Evolutionary conservation across 2,113 vertebrate species (phyloP), one percentile per base, ranked within the genome.

Genomic region (Cervus canadensis): DNA sequence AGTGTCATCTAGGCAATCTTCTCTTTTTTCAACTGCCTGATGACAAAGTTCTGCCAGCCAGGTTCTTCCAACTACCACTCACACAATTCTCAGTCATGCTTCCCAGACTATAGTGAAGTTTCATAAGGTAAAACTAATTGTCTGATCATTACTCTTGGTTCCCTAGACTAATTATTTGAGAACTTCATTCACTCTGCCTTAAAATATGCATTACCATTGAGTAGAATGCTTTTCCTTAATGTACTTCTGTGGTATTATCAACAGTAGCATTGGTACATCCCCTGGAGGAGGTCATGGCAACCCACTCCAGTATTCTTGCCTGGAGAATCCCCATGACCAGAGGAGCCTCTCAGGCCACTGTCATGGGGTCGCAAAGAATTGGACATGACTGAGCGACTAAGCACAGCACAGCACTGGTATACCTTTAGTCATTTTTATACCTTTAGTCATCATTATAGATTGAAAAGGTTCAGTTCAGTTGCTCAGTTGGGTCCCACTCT

Each of bases 401-500:
- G 64, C 33, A 21, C n/a, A 71, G 64, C 62, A 64, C 64, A 71
- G 64, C n/a, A 71, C 0, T 71, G 64, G 64, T 36, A 36, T 81
- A 43, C 14, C 19, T 82, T 54, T 21, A 48, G 45, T 97, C 57
- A 82, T 52, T 67, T 67, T 67, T 36, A 71, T 1, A 21, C 33
- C n/a, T 71, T 71, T 71, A 36, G 4, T 71, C 64, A 54, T 36
- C 1, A 26, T 30, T 78, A 14, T 60, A 91, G 59, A 26, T 52
- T 50, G 33, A 89, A 71, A n/a, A 71, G 17, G 64, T 71, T 71
- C n/a, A 36, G 64, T 71, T 71, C 64, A 71, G 17, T 71, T 0
- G 0, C 17, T 71, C 64, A 71, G 17, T 21, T 0, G 0, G 36
- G 4, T 71, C n/a, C 2, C 1, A 71, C n/a, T 71, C 33, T 36